Percentiles rank a stretch among this genome's conserved stretches.
Evolutionary conservation across 2,888 invertebrate species (phyloP).

Genomic region (Agrilus cyanescens): DNA sequence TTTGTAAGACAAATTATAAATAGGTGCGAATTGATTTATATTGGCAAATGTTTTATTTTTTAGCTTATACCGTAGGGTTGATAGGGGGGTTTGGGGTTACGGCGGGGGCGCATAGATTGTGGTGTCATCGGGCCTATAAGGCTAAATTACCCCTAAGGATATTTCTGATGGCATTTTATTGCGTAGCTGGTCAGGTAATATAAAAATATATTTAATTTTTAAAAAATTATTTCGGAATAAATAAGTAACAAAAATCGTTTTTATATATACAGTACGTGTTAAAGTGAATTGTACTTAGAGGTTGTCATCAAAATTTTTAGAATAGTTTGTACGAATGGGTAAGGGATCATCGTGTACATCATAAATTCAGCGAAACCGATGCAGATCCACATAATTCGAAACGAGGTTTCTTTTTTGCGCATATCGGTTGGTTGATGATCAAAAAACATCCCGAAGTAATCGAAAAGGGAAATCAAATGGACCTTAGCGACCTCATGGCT

Average conservation of each 20-base stretch:
- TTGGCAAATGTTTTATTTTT: too few species aligned
- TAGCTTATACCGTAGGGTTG: too few species aligned
- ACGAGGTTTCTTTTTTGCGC: slow-evolving; percentile 85
- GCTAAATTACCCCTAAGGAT: slow-evolving; percentile 46
- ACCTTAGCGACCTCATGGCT: slow-evolving; percentile 64
- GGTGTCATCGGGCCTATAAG: slow-evolving; percentile 93
- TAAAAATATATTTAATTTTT: too few species aligned
- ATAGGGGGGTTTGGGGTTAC: slow-evolving; percentile 63
- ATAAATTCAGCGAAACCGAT: slow-evolving; percentile 63
- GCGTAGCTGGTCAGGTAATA: too few species aligned
- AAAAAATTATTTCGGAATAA: not conserved
- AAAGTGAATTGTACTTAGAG: too few species aligned
- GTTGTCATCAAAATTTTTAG: slow-evolving; percentile 29
- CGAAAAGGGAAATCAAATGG: slow-evolving; percentile 62
- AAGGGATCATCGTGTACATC: slow-evolving; percentile 64
- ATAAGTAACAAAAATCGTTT: too few species aligned
- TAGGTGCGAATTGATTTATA: too few species aligned
- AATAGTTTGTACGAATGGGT: slow-evolving; percentile 63
- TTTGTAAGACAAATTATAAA: too few species aligned
- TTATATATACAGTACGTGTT: too few species aligned
- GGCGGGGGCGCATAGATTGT: slow-evolving; percentile 89
- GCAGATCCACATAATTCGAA: slow-evolving; percentile 75
- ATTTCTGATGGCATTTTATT: slow-evolving; percentile 9
- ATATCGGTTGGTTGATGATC: slow-evolving; percentile 88
- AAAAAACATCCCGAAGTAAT: slow-evolving; percentile 80